Conservation (phyloP, 2,113 vertebrate species). For the Chrysochloris asiatica region DNA sequence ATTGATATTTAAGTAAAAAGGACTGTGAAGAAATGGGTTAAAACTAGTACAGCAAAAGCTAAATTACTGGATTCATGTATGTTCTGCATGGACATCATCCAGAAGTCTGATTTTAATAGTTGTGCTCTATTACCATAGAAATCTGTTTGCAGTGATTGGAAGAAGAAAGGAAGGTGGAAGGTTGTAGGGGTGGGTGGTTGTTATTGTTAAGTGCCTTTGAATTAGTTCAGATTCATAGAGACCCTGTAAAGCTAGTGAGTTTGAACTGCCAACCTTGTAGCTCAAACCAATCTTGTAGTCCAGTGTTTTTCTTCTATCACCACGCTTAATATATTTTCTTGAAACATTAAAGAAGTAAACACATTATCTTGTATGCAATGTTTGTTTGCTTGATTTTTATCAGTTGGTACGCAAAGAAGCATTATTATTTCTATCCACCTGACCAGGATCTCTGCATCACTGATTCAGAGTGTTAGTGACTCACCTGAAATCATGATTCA, state of each 20-base stretch:
- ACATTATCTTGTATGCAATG: background rate
- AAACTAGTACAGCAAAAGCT: background rate
- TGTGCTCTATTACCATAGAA: constrained; percentile 29
- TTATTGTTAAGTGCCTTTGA: background rate
- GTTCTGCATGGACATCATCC: background rate
- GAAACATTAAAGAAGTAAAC: background rate
- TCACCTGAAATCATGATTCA: background rate
- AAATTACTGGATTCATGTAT: background rate
- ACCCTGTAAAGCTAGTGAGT: too few relatives aligned
- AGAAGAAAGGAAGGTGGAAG: background rate
- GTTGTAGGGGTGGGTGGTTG: background rate
- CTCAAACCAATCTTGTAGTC: too few relatives aligned
- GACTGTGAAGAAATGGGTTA: background rate
- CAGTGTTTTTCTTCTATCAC: too few relatives aligned
- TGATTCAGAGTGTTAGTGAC: background rate
- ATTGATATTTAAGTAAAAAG: background rate
- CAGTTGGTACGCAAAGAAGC: background rate
- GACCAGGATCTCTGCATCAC: background rate
- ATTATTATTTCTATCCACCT: background rate
- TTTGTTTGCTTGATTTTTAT: background rate
- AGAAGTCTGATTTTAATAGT: constrained; percentile 11
- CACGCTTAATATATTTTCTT: constrained; percentile 7
- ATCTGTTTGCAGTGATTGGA: constrained; percentile 2
- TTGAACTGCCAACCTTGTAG: too few relatives aligned
- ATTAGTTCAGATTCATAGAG: too few relatives aligned